Evolutionary conservation across 2,888 invertebrate species (phyloP).

Genomic region (Leptinotarsa rubiginosa): DNA sequence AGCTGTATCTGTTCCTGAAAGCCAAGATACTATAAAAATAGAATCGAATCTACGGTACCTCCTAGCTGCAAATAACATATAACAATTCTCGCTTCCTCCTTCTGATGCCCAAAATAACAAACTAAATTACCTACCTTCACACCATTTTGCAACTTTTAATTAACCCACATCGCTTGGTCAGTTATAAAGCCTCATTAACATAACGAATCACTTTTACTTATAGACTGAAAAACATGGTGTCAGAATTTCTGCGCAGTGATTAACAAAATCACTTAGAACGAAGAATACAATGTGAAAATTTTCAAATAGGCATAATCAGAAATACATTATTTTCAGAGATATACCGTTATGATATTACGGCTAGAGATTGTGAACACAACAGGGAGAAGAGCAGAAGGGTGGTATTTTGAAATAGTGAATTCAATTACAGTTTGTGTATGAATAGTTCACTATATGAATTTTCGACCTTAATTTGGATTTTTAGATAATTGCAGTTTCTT

Average conservation of each 20-base stretch:
- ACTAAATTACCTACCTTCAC: constrained; percentile 38
- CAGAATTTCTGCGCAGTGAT: neutral
- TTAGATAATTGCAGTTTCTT: no score
- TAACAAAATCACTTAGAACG: neutral
- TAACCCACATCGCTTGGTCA: constrained; percentile 33
- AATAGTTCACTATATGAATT: no score
- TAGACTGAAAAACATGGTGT: no score
- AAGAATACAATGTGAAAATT: no score
- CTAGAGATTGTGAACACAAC: no score
- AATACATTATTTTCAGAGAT: no score
- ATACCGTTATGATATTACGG: no score
- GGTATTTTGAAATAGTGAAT: no score
- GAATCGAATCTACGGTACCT: constrained; percentile 45
- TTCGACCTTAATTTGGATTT: no score
- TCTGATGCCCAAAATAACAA: constrained; percentile 49
- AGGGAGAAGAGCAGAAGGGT: no score
- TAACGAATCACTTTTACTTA: neutral
- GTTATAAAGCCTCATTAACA: constrained; percentile 31
- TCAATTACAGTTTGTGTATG: no score
- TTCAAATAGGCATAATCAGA: no score
- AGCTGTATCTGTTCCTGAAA: constrained; percentile 54
- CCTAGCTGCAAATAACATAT: constrained; percentile 36
- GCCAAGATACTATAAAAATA: constrained; percentile 51
- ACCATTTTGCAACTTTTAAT: constrained; percentile 42
- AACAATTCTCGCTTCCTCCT: constrained; percentile 55